These are phyloP conservation scores for Pachyuromys duprasi DNA, from an alignment of 2,797 vertebrate species.

Conservation along the genomic window DNA sequence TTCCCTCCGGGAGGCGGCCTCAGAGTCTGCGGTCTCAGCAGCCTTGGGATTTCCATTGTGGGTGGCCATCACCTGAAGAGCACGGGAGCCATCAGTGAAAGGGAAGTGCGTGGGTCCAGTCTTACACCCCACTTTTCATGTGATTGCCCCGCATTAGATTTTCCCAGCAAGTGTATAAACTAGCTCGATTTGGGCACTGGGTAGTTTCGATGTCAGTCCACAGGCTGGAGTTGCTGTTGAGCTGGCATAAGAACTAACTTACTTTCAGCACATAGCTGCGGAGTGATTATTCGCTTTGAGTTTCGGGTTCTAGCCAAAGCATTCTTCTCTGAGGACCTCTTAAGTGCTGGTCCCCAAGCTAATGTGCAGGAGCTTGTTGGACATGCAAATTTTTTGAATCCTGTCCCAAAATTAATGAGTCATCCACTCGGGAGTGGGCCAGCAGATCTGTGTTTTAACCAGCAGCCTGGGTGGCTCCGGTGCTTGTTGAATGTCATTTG, in stretches of 20 bases:
- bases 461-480: not conserved
- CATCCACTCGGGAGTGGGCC: not conserved
- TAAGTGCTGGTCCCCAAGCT: not conserved
- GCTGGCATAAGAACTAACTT: not conserved
- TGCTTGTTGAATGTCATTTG: not conserved
- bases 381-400: conserved; percentile 1
- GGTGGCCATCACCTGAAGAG: not conserved
- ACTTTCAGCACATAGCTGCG: not conserved
- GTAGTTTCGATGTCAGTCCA: not conserved
- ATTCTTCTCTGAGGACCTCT: not conserved
- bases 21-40: not conserved
- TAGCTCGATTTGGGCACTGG: not conserved
- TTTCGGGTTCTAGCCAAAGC: not conserved
- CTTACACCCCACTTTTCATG: not conserved
- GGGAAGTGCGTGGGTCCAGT: not conserved
- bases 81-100: not conserved
- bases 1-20: not conserved
- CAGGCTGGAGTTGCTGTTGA: not conserved
- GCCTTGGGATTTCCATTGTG: not conserved
- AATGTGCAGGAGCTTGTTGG: not conserved
- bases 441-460: not conserved
- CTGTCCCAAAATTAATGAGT: conserved; percentile 17
- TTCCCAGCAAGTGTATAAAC: not conserved
- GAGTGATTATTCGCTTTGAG: not conserved
- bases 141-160: not conserved